Percentiles rank a stretch among this genome's conserved stretches.
phyloP scores from a whole-genome alignment of 1,140 invertebrate species.

The Hyles euphorbiae region DNA sequence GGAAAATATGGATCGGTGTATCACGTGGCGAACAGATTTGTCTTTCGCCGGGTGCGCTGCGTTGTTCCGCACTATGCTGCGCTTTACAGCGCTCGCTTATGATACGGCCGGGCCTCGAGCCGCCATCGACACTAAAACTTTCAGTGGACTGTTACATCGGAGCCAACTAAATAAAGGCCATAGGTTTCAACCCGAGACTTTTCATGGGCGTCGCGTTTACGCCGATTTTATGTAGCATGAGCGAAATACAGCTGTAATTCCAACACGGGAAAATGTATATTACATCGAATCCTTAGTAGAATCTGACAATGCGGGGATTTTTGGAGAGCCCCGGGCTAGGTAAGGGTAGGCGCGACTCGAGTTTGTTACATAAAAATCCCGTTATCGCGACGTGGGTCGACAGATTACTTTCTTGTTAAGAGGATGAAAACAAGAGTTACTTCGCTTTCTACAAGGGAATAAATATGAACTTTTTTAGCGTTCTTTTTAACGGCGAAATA shows the following conservation, averaged over 20 bases:
- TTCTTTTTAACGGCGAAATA: constrained; percentile 24
- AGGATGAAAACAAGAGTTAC: constrained; percentile 66
- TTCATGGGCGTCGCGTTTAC: constrained; percentile 53
- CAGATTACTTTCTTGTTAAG: constrained; percentile 74
- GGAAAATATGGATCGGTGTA: constrained; percentile 5
- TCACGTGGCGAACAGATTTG: constrained; percentile 13
- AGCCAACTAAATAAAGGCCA: constrained; percentile 54
- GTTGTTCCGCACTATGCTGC: constrained; percentile 5
- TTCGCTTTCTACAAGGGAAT: constrained; percentile 58
- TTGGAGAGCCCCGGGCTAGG: constrained; percentile 62
- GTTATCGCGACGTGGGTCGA: constrained; percentile 66
- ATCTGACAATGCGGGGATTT: constrained; percentile 65
- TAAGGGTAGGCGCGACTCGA: constrained; percentile 67
- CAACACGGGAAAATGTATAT: constrained; percentile 66
- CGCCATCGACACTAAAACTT: constrained; percentile 46
- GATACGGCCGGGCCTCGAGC: no score
- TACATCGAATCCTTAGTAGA: constrained; percentile 59
- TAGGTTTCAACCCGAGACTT: constrained; percentile 34
- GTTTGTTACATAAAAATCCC: constrained; percentile 73
- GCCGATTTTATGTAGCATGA: constrained; percentile 63
- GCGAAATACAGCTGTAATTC: constrained; percentile 64
- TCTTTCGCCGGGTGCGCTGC: constrained; percentile 15
- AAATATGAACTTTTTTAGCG: constrained; percentile 50
- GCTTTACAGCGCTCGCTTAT: no score
- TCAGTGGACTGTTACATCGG: constrained; percentile 54